These are phyloP conservation scores for Drosophila mayri DNA, from an alignment of 1,140 invertebrate species.

Conservation along the genomic window DNA sequence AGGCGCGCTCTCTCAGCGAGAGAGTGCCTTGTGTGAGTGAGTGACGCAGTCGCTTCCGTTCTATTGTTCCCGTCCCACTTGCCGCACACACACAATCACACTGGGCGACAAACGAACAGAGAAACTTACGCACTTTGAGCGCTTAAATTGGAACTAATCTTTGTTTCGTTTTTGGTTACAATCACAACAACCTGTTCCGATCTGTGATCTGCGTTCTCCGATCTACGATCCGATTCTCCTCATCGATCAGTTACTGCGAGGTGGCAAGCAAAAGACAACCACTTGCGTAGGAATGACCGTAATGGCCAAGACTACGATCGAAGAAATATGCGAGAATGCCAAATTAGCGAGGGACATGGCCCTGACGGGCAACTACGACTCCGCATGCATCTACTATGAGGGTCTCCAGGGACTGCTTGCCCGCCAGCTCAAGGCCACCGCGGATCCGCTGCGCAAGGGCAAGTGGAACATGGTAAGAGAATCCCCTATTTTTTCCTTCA, in stretches of 20 bases:
- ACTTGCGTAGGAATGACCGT: conserved; percentile 87
- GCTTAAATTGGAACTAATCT: conserved; percentile 78
- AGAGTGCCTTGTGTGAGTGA: conserved; percentile 20
- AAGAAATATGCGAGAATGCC: conserved; percentile 96
- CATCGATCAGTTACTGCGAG: conserved; percentile 77
- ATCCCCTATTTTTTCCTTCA: neutral
- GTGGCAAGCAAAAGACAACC: conserved; percentile 85
- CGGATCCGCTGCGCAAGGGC: conserved; percentile 91
- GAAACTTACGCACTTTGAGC: conserved; percentile 70
- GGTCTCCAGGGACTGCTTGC: conserved; percentile 89
- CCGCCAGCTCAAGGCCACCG: conserved; percentile 91
- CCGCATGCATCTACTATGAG: conserved; percentile 97
- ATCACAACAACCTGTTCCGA: conserved; percentile 77
- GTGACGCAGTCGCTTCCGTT: conserved; percentile 78
- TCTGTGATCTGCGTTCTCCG: conserved; percentile 5
- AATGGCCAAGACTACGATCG: conserved; percentile 92
- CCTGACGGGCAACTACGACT: conserved; percentile 97
- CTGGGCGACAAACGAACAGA: conserved; percentile 7
- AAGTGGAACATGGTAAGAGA: conserved; percentile 94
- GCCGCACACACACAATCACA: conserved; percentile 5
- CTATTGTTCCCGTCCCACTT: conserved; percentile 64
- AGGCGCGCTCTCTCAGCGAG: conserved; percentile 38
- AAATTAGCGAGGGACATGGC: conserved; percentile 97
- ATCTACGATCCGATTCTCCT: conserved; percentile 12
- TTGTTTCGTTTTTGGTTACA: conserved; percentile 79